These are phyloP conservation scores for Acronicta aceris DNA, from an alignment of 2,888 invertebrate species.

Conservation along the genomic window DNA sequence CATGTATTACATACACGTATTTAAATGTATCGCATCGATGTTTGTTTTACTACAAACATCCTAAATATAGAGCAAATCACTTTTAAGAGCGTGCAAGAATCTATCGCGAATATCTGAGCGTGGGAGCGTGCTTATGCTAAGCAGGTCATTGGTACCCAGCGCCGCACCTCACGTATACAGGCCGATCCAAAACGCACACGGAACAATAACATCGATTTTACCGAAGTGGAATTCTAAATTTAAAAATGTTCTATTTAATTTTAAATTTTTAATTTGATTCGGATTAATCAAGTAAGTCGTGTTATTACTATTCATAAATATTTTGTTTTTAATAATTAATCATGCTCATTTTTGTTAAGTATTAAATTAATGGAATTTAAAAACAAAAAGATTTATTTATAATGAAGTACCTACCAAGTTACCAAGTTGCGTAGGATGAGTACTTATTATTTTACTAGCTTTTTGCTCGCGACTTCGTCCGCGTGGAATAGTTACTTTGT, in stretches of 20 bases:
- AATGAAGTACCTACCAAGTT: too few relatives aligned
- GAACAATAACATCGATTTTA: constrained; percentile 47
- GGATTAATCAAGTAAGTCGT: too few relatives aligned
- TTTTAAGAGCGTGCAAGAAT: constrained; percentile 87
- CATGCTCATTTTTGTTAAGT: too few relatives aligned
- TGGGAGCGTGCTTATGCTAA: constrained; percentile 87
- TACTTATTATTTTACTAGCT: too few relatives aligned
- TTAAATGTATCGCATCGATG: constrained; percentile 79
- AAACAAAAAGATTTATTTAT: too few relatives aligned
- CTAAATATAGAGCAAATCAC: constrained; percentile 89
- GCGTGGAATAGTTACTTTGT: too few relatives aligned
- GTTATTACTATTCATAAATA: too few relatives aligned
- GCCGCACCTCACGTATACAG: constrained; percentile 79
- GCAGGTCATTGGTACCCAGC: constrained; percentile 87
- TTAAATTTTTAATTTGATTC: too few relatives aligned
- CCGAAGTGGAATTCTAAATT: background rate
- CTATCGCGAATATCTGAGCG: constrained; percentile 83
- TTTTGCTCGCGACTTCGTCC: too few relatives aligned
- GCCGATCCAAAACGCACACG: constrained; percentile 57
- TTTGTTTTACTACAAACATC: constrained; percentile 84
- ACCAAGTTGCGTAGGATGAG: too few relatives aligned
- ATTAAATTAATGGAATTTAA: too few relatives aligned
- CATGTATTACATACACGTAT: constrained; percentile 72
- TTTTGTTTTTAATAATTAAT: too few relatives aligned
- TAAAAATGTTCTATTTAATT: background rate